Conservation (phyloP, 2,888 invertebrate genomes). For the Eilema sororculum region DNA sequence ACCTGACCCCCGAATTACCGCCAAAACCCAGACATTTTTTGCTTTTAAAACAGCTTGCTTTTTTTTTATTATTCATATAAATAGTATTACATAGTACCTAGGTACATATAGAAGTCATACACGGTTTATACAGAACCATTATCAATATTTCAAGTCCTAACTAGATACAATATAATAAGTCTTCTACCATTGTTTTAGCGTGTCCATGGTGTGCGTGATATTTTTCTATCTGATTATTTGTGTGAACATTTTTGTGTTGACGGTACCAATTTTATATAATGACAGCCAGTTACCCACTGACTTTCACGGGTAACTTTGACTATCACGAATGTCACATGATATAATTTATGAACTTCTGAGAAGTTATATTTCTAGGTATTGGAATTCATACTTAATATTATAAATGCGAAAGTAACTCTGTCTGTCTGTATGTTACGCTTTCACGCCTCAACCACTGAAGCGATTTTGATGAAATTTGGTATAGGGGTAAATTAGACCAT, state of each 20-base stretch:
- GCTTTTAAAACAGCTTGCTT: no score
- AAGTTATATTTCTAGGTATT: no score
- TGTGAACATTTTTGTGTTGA: conserved; percentile 17
- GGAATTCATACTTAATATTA: no score
- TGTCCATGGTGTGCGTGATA: conserved; percentile 53
- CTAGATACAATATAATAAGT: conserved; percentile 13
- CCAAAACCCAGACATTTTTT: no score
- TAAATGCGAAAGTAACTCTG: no score
- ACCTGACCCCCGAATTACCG: not conserved
- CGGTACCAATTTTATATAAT: conserved; percentile 20
- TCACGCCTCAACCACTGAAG: no score
- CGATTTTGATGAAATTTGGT: no score
- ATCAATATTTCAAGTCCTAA: not conserved
- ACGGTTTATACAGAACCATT: conserved; percentile 16
- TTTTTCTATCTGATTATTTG: conserved; percentile 42
- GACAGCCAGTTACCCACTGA: not conserved
- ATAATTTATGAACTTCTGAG: not conserved
- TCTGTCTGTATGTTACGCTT: no score
- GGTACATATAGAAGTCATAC: not conserved
- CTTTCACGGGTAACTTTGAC: conserved; percentile 1
- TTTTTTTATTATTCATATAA: no score
- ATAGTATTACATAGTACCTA: no score
- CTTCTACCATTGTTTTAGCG: conserved; percentile 28
- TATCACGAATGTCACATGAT: not conserved
- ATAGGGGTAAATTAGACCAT: no score